Percentiles rank a stretch among this genome's conserved stretches.
Conservation (phyloP, 2,888 invertebrate genomes). For the Nasonovia ribisnigri region DNA sequence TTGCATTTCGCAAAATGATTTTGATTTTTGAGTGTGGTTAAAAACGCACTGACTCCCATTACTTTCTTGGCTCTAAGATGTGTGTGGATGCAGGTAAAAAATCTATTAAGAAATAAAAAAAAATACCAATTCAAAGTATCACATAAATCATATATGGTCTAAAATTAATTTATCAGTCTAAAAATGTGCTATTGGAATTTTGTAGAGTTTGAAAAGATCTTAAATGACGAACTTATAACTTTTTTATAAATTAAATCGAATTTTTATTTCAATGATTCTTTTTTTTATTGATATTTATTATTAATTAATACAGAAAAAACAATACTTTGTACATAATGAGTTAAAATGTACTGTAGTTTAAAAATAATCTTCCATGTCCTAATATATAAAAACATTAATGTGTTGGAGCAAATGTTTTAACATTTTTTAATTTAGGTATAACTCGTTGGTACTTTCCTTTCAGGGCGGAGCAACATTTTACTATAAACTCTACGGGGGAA, state of each 20-base stretch:
- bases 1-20: neutral
- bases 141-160: neutral
- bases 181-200: neutral
- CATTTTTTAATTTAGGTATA: constrained; percentile 25
- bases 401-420: neutral
- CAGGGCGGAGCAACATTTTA: constrained; percentile 50
- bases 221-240: neutral
- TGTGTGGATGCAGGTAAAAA: neutral
- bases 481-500: constrained; percentile 23
- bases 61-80: neutral
- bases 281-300: neutral
- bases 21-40: neutral
- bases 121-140: neutral
- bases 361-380: neutral
- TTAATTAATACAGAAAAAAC: neutral
- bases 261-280: neutral
- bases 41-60: neutral
- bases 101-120: neutral
- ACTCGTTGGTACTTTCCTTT: constrained; percentile 58
- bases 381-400: constrained; percentile 19
- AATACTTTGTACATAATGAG: neutral
- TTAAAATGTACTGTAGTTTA: neutral
- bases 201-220: neutral
- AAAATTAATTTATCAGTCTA: neutral
- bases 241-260: neutral